Percentiles rank a stretch among this genome's conserved stretches.
These are phyloP conservation scores for Ranitomeya imitator DNA, from an alignment of 2,113 vertebrate genomes.

Conservation along the genomic window DNA sequence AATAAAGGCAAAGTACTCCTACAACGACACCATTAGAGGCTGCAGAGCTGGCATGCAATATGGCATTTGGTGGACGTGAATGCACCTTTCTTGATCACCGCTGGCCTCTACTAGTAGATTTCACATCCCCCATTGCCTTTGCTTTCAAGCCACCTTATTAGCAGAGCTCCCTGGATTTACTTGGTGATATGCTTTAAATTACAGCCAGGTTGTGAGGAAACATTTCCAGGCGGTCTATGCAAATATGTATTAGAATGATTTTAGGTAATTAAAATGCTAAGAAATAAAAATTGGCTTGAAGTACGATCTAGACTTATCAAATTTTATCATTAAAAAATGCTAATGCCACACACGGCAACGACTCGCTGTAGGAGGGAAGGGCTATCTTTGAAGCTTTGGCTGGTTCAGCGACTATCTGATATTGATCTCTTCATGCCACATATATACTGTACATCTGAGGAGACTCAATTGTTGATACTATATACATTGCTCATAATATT, in stretches of 20 bases:
- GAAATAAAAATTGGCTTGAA: conserved; percentile 35
- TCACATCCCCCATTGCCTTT: background rate
- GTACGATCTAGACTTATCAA: conserved; percentile 21
- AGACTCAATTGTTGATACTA: background rate
- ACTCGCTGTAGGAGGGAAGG: too few species aligned
- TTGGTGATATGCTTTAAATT: background rate
- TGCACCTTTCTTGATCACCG: background rate
- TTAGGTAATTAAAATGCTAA: conserved; percentile 36
- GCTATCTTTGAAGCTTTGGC: background rate
- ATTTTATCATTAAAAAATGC: conserved; percentile 24
- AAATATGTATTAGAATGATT: conserved; percentile 15
- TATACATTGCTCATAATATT: background rate
- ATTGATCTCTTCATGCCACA: background rate
- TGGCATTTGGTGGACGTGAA: background rate
- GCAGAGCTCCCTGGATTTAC: background rate
- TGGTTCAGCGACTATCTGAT: background rate
- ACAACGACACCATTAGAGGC: too few species aligned
- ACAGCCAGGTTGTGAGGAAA: background rate
- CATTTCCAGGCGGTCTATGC: background rate
- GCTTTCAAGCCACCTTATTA: background rate
- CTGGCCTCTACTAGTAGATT: background rate
- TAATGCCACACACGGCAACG: background rate
- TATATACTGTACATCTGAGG: background rate
- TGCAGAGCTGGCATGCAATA: background rate
- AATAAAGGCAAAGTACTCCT: too few species aligned